Evolutionary conservation across 2,888 invertebrate genomes (phyloP), one percentile per base, ranked within the genome.

Genomic region (Apomyelois bistriatella): DNA sequence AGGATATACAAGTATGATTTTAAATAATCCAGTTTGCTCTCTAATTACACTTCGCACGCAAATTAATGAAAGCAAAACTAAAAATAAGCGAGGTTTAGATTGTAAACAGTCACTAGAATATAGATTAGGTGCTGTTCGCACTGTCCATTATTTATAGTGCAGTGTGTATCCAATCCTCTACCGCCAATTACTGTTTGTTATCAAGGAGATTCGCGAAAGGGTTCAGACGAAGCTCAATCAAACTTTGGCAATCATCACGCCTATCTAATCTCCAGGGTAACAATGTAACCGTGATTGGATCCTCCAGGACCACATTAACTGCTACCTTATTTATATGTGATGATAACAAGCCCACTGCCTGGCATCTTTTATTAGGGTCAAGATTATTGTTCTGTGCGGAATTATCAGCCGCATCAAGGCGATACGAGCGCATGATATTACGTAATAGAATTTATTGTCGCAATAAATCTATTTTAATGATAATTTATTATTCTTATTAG

Each of bases 231-330:
- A 68, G 75, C 82, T 86, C 86, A 88, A 86, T 88, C 87, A 88
- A 88, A 88, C 76, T 88, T 88, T 84, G 68, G 78, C 81, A 86
- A 88, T 88, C 85, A 88, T 84, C 82, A 82, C 80, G 80, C 78
- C 80, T 81, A 82, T 82, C 83, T 84, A 82, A 84, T 86, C 85
- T 85, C 82, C 63, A 58, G 79, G 69, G 83, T 73, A 81, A 85
- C 86, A 85, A 83, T 85, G 79, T 82, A 79, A 76, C 80, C 74
- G 67, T 69, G 74, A 82, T 82, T 76, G 79, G 79, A 79, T 79
- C 70, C 79, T 77, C 78, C 65, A 63, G 79, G 80, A 72, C 82
- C 76, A 68, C 77, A 81, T 80, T 81, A 79, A 78, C 73, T 74
- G 68, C 70, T 67, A 62, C 70, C 73, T 78, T 81, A 82, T 83